Evolutionary conservation across 2,113 vertebrate species (phyloP), one percentile per base, ranked within the genome.

Genomic region (Craseonycteris thonglongyai): DNA sequence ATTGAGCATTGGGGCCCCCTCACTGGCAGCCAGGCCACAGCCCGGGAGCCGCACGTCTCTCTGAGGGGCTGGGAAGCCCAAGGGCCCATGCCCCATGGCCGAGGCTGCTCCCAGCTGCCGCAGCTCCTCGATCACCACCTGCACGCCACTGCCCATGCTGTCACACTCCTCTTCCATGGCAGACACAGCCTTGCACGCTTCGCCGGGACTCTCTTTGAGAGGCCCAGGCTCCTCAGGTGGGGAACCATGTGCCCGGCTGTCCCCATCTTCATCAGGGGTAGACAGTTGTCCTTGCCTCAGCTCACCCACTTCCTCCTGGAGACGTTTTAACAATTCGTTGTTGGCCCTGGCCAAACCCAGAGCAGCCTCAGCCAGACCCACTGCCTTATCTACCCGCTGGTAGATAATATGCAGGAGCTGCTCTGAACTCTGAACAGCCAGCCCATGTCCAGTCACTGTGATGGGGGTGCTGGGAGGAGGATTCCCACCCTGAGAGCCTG

Each of bases 321-420:
- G 97, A 10, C 96, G 97, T 81, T 94, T 97, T 66, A 98, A 71
- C 68, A 98, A n/a, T 54, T 97, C 97, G 2, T 98, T 97, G 95
- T 98, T 98, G 93, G 97, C 97, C 49, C 92, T 96, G 35, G 98
- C 98, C 0, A 98, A 95, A 18, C 86, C 95, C 68, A 98, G 94
- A 2, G 98, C 98, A 6, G 98, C 94, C 90, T 98, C 98, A 0
- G 98, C 98, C 65, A 98, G 96, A 6, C 98, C 95, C 61, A 97
- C 98, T 0, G 97, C 97, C 92, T 98, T 98, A 30, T 98, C 98
- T 28, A 98, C 97, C 1, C 98, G 95, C 84, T 98, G 98, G 94
- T 98, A 98, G 93, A 98, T 98, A 15, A 98, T 42, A 12, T 98
- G 98, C n/a, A 98, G 97, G 63, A 98, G 98, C 84, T 98, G 97